phyloP scores from a whole-genome alignment of 2,888 invertebrate species.

The Iphiclides podalirius region DNA sequence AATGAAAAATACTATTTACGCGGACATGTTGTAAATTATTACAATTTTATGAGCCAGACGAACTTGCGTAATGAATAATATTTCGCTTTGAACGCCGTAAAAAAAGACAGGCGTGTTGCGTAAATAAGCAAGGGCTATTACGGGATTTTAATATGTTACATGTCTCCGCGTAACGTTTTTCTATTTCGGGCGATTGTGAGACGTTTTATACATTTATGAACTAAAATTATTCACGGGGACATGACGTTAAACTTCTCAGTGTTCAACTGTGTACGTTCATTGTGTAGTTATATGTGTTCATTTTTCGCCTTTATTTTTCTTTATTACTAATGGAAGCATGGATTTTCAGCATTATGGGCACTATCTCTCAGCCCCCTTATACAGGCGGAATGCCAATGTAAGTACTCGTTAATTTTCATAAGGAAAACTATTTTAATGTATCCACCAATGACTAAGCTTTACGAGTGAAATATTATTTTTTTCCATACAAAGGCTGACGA shows the following conservation, averaged over 20 bases:
- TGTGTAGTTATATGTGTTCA: conserved; percentile 40
- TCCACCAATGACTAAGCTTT: conserved; percentile 23
- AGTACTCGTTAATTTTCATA: conserved; percentile 46
- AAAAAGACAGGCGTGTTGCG: too few species aligned
- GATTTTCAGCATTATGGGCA: conserved; percentile 79
- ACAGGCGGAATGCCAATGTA: conserved; percentile 79
- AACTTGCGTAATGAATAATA: too few species aligned
- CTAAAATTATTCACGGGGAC: conserved; percentile 73
- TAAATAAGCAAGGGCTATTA: conserved; percentile 25
- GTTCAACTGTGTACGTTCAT: conserved; percentile 38
- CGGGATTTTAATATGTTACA: conserved; percentile 8
- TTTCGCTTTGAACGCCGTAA: too few species aligned
- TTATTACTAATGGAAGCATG: conserved; percentile 76
- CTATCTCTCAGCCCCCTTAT: conserved; percentile 74
- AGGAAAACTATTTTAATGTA: conserved; percentile 17
- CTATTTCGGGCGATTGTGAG: too few species aligned
- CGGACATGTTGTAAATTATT: too few species aligned
- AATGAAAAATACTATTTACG: too few species aligned
- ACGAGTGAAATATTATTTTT: conserved; percentile 8
- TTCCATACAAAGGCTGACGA: conserved; percentile 17
- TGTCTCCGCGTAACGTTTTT: too few species aligned
- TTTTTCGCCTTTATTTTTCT: conserved; percentile 49
- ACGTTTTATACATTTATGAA: too few species aligned
- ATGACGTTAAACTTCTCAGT: conserved; percentile 34
- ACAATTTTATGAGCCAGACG: too few species aligned